Percentiles rank a stretch among this genome's conserved stretches.
Evolutionary conservation across 2,888 invertebrate genomes (phyloP).

Genomic region (Trissolcus japonicus): DNA sequence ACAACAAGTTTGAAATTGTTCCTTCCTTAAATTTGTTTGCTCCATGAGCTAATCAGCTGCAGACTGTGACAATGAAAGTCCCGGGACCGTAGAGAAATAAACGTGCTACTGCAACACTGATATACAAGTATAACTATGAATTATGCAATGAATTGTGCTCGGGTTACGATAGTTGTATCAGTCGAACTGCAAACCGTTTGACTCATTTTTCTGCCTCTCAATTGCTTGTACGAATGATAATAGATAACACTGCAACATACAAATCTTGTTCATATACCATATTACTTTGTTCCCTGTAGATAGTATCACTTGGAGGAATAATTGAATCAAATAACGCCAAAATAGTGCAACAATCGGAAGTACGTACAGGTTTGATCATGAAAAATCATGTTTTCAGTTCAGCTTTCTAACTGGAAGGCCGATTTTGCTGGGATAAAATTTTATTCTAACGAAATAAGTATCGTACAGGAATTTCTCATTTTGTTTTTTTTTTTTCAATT

Average conservation of each 20-base stretch:
- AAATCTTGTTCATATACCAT: constrained; percentile 19
- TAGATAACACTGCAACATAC: constrained; percentile 27
- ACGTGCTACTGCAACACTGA: constrained; percentile 22
- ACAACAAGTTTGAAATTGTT: constrained; percentile 70
- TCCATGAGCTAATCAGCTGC: constrained; percentile 72
- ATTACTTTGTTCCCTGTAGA: constrained; percentile 22
- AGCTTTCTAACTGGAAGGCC: constrained; percentile 24
- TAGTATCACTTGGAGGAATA: constrained; percentile 29
- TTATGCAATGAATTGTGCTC: constrained; percentile 36
- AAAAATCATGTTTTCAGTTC: constrained; percentile 24
- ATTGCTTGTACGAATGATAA: constrained; percentile 30
- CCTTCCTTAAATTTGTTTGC: constrained; percentile 64
- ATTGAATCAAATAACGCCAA: constrained; percentile 47
- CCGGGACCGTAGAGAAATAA: constrained; percentile 41
- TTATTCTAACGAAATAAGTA: too few relatives aligned
- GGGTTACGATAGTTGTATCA: constrained; percentile 35
- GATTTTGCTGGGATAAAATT: too few relatives aligned
- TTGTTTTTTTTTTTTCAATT: background rate
- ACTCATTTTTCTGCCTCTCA: constrained; percentile 22
- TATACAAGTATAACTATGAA: constrained; percentile 36
- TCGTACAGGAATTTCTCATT: too few relatives aligned
- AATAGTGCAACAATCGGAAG: constrained; percentile 32
- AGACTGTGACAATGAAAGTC: constrained; percentile 64
- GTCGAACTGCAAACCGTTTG: constrained; percentile 21
- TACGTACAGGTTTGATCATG: constrained; percentile 25